Evolutionary conservation across 2,113 vertebrate species (phyloP).

Genomic region (Hiodon alosoides): DNA sequence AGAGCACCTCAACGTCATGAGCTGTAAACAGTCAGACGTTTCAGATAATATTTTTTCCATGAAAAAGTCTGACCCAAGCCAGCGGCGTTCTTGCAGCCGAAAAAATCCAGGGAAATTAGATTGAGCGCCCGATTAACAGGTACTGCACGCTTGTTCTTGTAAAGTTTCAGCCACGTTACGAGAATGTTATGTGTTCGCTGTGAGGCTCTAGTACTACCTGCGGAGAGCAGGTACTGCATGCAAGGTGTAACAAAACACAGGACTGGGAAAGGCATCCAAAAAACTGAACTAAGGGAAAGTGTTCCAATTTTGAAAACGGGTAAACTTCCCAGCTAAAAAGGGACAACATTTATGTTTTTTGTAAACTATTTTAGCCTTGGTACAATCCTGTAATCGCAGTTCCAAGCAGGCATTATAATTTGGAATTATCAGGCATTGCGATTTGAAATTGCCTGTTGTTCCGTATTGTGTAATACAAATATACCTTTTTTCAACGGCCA

Average conservation of each 20-base stretch:
- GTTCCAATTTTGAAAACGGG: neutral
- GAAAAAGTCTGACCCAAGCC: constrained; percentile 22
- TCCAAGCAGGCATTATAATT: too few relatives aligned
- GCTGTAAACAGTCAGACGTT: constrained; percentile 32
- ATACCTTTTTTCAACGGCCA: neutral
- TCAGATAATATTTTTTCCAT: constrained; percentile 25
- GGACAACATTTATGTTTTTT: too few relatives aligned
- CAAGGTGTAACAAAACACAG: neutral
- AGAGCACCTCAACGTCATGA: neutral
- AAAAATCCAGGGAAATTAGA: neutral
- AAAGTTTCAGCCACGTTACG: too few relatives aligned
- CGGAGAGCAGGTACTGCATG: neutral
- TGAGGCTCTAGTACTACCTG: too few relatives aligned
- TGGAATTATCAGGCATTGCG: too few relatives aligned
- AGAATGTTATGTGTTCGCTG: neutral
- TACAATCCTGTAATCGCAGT: too few relatives aligned
- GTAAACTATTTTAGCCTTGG: too few relatives aligned
- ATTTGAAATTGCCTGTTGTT: too few relatives aligned
- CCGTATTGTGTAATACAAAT: too few relatives aligned
- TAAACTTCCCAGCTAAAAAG: neutral
- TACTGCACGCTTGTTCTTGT: neutral
- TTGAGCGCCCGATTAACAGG: too few relatives aligned
- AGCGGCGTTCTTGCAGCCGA: neutral
- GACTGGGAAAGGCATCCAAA: too few relatives aligned
- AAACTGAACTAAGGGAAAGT: neutral